Evolutionary conservation across 2,888 invertebrate species (phyloP), one percentile per base, ranked within the genome.

Genomic region (Diogma glabrata): DNA sequence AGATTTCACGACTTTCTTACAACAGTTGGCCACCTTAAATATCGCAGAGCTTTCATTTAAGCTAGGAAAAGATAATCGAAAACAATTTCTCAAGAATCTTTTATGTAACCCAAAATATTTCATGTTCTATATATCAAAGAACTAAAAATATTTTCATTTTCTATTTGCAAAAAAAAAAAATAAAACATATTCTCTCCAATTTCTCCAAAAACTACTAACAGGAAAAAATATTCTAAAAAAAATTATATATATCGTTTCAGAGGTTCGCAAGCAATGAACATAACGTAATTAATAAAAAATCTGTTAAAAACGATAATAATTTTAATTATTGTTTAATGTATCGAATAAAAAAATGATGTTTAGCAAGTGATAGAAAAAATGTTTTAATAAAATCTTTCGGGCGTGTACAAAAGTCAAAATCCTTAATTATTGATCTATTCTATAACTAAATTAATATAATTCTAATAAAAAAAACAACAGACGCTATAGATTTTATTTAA

Each of bases 261-360:
- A 66, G 67, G 62, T 64, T 61, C 60, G 67, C 67, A 64, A 62
- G 67, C 64, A 67, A 69, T 69, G 69, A 63, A 64, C 69, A 69
- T 69, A 64, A 66, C 69, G 67, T 22, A 43, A 22, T 22, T 43
- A 43, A 43, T 43, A 22, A 43, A 43, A 22, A 14, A 43, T 43
- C 43, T 43, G 43, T 43, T 23, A 43, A 43, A 43, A 43, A 43
- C 23, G 20, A 43, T 43, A 43, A 43, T 9, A 43, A 14, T 43
- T 43, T 22, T 22, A 43, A 22, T 43, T 22, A 43, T 43, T 43
- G 23, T 43, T 20, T 22, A 43, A 43, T 43, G 40, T 40, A n/a
- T n/a, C n/a, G n/a, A n/a, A n/a, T n/a, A n/a, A n/a, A n/a, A n/a
- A n/a, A n/a, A n/a, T n/a, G n/a, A n/a, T n/a, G n/a, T n/a, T n/a